Evolutionary conservation across 2,113 vertebrate genomes (phyloP).

Genomic region (Fukomys damarensis): DNA sequence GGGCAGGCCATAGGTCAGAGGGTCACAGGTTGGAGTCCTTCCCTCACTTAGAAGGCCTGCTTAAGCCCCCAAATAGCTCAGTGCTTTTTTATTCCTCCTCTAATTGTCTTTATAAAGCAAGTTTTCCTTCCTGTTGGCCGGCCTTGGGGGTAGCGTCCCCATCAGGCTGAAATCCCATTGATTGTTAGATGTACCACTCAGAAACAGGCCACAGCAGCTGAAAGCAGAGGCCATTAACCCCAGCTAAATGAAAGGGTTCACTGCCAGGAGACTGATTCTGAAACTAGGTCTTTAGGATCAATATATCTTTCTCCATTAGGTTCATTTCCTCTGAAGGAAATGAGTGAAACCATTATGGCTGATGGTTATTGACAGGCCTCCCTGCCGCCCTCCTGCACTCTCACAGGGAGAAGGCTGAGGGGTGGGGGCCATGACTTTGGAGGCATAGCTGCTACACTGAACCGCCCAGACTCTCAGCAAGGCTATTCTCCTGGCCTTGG

Average conservation of each 20-base stretch:
- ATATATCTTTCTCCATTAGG: slow-evolving; percentile 75
- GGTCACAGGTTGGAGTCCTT: not conserved
- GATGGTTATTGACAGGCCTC: slow-evolving; percentile 60
- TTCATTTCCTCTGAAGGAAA: slow-evolving; percentile 76
- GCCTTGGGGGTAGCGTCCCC: not conserved
- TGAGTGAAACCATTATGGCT: slow-evolving; percentile 53
- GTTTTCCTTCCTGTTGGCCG: not conserved
- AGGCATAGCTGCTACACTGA: not conserved
- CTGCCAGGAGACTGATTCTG: slow-evolving; percentile 47
- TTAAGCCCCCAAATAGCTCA: not conserved
- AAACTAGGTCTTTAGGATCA: slow-evolving; percentile 64
- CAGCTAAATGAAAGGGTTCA: slow-evolving; percentile 1
- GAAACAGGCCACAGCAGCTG: not conserved
- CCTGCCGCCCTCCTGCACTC: not conserved
- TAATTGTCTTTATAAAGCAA: not conserved
- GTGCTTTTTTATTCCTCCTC: not conserved
- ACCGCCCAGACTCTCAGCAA: not conserved
- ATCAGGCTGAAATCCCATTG: not conserved
- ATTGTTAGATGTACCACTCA: not conserved
- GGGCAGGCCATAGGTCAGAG: not conserved
- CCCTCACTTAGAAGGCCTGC: not conserved
- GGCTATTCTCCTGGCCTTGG: not conserved
- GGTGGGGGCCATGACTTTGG: not conserved
- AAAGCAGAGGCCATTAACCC: slow-evolving; percentile 63
- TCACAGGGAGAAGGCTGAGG: not conserved